Evolutionary conservation across 1,140 invertebrate genomes (phyloP), one percentile per base, ranked within the genome.

Genomic region (Drosophila baimaii): DNA sequence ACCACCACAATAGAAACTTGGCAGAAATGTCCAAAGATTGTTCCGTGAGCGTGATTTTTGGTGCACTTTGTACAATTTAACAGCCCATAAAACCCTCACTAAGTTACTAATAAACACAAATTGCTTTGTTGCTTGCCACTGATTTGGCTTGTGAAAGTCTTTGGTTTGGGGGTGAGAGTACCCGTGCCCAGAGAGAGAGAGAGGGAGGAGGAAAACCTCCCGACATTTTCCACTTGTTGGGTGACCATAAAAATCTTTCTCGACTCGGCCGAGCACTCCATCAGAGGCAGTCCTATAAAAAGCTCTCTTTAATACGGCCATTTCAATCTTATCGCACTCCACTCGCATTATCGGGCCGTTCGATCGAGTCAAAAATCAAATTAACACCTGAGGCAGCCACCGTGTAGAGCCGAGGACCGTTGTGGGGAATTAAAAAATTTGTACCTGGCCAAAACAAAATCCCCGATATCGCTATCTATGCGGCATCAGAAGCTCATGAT

Each of bases 321-420:
- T 68, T 62, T 62, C 70, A 82, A 83, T 88, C 83, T 82, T 88
- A 86, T 88, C 82, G 81, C 80, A 78, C 80, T 78, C 46, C 37
- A 61, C 46, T 59, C 68, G 79, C 71, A 88, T 82, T 86, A 85
- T 81, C 78, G 74, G 59, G 64, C 64, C 29, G 31, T 33, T 57
- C 29, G 66, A 77, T 56, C 65, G 44, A 47, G 64, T 77, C 51
- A 31, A 70, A 82, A 86, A 88, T 88, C 83, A 86, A 88, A 82
- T 86, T 88, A 86, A 86, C 83, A 88, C 81, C 78, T 77, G 51
- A 54, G 62, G 57, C 62, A 51, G 43, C 44, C 56, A 51, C 44
- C 65, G 62, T 10, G 9, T n/a, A n/a, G n/a, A 65, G 62, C 35
- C 15, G 54, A 39, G 27, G 17, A 39, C 21, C 12, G 33, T 29